Conservation (phyloP, 2,797 vertebrate species). For the Phataginus tetradactyla region DNA sequence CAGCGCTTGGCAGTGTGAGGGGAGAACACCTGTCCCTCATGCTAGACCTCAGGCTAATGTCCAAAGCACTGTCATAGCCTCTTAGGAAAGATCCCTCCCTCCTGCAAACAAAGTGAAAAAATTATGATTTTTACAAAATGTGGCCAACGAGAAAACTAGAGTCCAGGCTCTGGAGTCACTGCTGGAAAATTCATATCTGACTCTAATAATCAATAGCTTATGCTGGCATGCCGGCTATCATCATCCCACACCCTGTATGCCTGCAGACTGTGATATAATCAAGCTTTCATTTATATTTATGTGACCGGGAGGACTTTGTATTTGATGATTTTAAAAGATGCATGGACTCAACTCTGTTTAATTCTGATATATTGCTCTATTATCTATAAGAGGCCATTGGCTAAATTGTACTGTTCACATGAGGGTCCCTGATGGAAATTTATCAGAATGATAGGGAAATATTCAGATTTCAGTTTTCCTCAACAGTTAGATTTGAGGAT, state of each 20-base stretch:
- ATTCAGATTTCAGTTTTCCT: constrained; percentile 79
- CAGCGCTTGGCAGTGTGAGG: not conserved
- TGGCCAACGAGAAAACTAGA: constrained; percentile 38
- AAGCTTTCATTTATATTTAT: constrained; percentile 86
- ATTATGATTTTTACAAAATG: constrained; percentile 50
- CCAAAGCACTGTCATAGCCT: not conserved
- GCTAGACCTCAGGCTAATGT: not conserved
- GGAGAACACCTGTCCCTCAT: not conserved
- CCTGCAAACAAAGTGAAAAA: not conserved
- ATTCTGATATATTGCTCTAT: constrained; percentile 85
- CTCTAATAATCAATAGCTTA: constrained; percentile 81
- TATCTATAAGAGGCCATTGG: constrained; percentile 83
- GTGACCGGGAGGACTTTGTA: constrained; percentile 80
- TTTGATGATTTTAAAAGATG: constrained; percentile 85
- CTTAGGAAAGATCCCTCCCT: not conserved
- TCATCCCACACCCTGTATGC: constrained; percentile 22
- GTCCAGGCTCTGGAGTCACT: constrained; percentile 42
- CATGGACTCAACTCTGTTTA: constrained; percentile 77
- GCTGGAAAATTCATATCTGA: constrained; percentile 72
- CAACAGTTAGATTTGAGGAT: constrained; percentile 52
- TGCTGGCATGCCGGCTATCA: constrained; percentile 74
- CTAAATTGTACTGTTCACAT: constrained; percentile 78
- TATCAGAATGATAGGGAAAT: constrained; percentile 80
- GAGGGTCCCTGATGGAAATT: constrained; percentile 78
- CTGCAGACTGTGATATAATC: constrained; percentile 81